phyloP scores from a whole-genome alignment of 1,140 invertebrate species.

The Drosophila ambigua region DNA sequence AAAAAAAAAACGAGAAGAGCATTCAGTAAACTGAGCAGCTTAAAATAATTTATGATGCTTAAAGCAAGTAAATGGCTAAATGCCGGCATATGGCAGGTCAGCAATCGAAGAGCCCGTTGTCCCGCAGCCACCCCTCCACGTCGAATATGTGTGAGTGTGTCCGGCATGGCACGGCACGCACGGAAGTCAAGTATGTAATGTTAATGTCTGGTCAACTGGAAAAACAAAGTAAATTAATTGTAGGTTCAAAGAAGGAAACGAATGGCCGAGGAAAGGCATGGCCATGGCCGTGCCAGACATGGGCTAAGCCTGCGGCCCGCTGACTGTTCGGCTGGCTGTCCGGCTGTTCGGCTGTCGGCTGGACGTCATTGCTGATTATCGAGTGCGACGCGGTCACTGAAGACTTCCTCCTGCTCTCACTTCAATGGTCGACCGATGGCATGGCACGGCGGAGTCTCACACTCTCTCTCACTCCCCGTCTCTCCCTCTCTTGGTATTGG shows the following conservation, averaged over 20 bases:
- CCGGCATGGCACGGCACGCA: constrained; percentile 49
- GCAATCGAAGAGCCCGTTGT: constrained; percentile 57
- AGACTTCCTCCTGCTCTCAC: constrained; percentile 73
- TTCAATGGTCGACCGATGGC: constrained; percentile 35
- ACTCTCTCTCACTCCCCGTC: background rate
- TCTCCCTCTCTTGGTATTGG: constrained; percentile 53
- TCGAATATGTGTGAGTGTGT: constrained; percentile 7
- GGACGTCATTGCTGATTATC: constrained; percentile 71
- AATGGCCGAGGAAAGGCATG: constrained; percentile 25
- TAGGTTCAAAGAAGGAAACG: constrained; percentile 70
- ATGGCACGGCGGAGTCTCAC: no score
- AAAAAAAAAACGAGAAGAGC: constrained; percentile 33
- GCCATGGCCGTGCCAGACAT: constrained; percentile 23
- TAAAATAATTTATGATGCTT: constrained; percentile 81
- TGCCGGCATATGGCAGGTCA: constrained; percentile 78
- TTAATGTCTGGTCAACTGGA: constrained; percentile 82
- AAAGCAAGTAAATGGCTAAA: constrained; percentile 80
- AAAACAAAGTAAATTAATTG: constrained; percentile 83
- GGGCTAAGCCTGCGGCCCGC: constrained; percentile 14
- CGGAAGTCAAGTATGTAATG: constrained; percentile 82
- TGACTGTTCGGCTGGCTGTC: constrained; percentile 25
- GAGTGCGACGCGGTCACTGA: constrained; percentile 80
- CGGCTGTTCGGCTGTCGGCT: constrained; percentile 1
- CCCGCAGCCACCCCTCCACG: background rate
- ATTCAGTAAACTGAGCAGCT: constrained; percentile 64